Evolutionary conservation across 2,113 vertebrate species (phyloP).

Genomic region (Muntiacus muntjak): DNA sequence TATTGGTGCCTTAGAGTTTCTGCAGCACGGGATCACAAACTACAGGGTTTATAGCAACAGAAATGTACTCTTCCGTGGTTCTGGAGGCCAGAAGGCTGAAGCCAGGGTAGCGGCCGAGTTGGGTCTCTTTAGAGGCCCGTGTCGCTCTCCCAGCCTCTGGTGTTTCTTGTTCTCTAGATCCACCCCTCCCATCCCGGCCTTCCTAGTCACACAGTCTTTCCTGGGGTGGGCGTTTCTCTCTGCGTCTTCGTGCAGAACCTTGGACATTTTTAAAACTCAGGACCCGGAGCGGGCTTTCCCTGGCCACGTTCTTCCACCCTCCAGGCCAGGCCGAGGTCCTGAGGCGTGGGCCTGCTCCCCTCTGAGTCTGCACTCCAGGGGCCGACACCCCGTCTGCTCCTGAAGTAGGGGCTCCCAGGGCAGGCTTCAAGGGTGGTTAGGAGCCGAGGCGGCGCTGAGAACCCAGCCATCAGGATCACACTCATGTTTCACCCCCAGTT

Average conservation of each 20-base stretch:
- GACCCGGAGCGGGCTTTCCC: not conserved
- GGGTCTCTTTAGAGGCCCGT: not conserved
- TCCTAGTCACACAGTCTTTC: not conserved
- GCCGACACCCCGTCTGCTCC: not conserved
- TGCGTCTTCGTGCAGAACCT: not conserved
- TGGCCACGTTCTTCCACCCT: not conserved
- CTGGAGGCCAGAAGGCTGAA: not conserved
- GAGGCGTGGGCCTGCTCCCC: not conserved
- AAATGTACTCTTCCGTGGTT: not conserved
- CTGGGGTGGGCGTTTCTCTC: not conserved
- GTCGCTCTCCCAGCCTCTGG: not conserved
- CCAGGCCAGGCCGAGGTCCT: not conserved
- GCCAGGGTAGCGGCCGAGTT: not conserved
- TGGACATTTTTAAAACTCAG: not conserved
- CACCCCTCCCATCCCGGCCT: not conserved
- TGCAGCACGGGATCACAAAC: not conserved
- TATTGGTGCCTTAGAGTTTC: not conserved
- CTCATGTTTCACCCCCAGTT: not conserved
- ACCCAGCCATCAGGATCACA: not conserved
- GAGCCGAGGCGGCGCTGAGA: not conserved
- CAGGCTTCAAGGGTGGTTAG: too few species aligned
- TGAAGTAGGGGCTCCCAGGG: too few species aligned
- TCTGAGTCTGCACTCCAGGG: not conserved
- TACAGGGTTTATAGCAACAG: not conserved
- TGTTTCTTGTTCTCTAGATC: not conserved